Conservation (phyloP, 1,140 invertebrate genomes). For the Dufourea novaeangliae region DNA sequence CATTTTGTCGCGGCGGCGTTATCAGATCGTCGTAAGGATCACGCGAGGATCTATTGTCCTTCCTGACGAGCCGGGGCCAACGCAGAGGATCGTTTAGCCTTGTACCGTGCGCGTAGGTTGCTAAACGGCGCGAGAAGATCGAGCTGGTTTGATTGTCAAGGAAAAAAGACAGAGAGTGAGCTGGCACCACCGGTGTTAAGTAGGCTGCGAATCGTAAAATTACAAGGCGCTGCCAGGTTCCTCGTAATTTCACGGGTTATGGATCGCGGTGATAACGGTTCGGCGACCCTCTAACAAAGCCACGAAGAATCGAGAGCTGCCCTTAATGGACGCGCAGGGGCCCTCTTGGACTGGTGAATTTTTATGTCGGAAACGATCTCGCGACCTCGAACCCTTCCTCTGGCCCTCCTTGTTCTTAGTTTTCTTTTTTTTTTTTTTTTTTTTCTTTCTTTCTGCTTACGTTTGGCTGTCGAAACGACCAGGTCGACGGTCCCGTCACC, state of each 20-base stretch:
- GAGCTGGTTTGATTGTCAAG: slow-evolving; percentile 38
- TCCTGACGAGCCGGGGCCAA: background rate
- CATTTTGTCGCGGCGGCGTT: slow-evolving; percentile 49
- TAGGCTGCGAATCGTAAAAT: slow-evolving; percentile 58
- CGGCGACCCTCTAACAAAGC: background rate
- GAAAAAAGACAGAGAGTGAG: slow-evolving; percentile 20
- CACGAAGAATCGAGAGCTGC: background rate
- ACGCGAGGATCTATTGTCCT: background rate
- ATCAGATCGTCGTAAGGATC: slow-evolving; percentile 36
- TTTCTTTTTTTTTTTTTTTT: background rate
- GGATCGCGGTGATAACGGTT: slow-evolving; percentile 48
- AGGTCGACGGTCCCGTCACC: background rate
- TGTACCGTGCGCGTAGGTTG: background rate
- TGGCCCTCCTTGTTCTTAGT: background rate
- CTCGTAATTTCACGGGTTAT: slow-evolving; percentile 59
- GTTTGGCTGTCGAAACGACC: too few species aligned
- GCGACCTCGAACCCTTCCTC: slow-evolving; percentile 2
- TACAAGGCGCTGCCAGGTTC: slow-evolving; percentile 47
- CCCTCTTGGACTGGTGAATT: slow-evolving; percentile 20
- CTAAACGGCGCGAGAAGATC: slow-evolving; percentile 14
- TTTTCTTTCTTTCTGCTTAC: too few species aligned
- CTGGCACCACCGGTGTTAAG: slow-evolving; percentile 23
- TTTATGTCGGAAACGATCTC: slow-evolving; percentile 16
- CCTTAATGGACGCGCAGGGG: slow-evolving; percentile 44
- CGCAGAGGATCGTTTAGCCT: slow-evolving; percentile 9